Conservation (phyloP, 1,140 invertebrate species). For the Dufourea novaeangliae region DNA sequence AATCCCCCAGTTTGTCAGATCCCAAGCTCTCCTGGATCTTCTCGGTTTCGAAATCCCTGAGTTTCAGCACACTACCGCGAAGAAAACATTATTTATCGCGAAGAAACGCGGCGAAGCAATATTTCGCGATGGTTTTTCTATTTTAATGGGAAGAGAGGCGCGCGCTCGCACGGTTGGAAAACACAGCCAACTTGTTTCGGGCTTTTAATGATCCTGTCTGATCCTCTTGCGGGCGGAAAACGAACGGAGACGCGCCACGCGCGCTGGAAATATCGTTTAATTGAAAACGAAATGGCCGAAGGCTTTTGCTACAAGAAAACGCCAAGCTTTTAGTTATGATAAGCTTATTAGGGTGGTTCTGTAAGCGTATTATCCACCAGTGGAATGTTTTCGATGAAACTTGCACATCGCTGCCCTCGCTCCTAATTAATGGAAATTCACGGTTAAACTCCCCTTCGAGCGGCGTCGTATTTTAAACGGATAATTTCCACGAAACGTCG, state of each 20-base stretch:
- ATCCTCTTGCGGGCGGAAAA: neutral
- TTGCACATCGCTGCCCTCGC: neutral
- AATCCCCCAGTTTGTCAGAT: no score
- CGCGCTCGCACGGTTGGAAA: no score
- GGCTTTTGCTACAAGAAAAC: constrained; percentile 11
- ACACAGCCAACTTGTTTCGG: constrained; percentile 16
- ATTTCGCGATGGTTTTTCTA: neutral
- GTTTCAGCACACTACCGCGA: no score
- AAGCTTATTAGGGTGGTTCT: constrained; percentile 27
- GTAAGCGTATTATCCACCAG: constrained; percentile 19
- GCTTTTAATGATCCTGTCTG: constrained; percentile 13
- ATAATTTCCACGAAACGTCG: neutral
- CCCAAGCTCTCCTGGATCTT: no score
- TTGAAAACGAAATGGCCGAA: neutral
- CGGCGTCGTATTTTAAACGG: neutral
- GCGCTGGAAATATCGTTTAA: constrained; percentile 30
- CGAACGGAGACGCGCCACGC: no score
- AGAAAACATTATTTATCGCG: neutral
- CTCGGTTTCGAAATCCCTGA: no score
- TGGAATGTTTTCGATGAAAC: constrained; percentile 33
- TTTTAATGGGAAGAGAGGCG: constrained; percentile 10
- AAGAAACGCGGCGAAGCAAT: neutral
- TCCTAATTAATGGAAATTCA: constrained; percentile 14
- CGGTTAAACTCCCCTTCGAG: neutral
- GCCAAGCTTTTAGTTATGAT: constrained; percentile 22